Base-by-base conservation (phyloP, 1,140 invertebrate species). In the Lanistes nyassanus region DNA sequence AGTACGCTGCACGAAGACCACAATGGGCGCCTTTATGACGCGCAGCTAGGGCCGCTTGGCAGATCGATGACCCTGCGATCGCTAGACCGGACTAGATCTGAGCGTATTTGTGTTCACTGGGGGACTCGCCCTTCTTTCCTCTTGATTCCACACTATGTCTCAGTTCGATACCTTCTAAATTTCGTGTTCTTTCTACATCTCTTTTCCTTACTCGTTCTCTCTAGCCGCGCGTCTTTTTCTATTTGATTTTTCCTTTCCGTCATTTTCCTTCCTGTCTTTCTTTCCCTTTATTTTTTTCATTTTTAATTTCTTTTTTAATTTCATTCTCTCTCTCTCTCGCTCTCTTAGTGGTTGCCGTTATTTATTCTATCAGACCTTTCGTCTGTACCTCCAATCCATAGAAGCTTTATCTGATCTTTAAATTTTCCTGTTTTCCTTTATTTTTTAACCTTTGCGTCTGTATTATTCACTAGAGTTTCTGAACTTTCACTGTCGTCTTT, bases 281-380 rank as follows among this genome's bases (percentile, higher is more conserved):
- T 67, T 5, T 65, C 7, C 34, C 62, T 65, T 5, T 65, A n/a
- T 65, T 21, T 65, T 21, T 65, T 0, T 65, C 62, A 36, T 1
- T 62, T 31, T 62, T 9, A 29, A n/a, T 60, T 31, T 62, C 11
- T 62, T 31, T 62, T 1, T 62, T 1, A 29, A n/a, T 62, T 31
- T 62, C 58, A 29, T 31, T 62, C 58, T 65, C 62, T 65, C n/a
- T 29, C 62, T 65, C 31, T 65, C 31, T 65, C 62, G 34, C 26
- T 65, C 62, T 13, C 9, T 62, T n/a, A n/a, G 9, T 7, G 7
- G n/a, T 62, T 9, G n/a, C n/a, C n/a, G n/a, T n/a, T n/a, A n/a
- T n/a, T n/a, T n/a, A n/a, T 60, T 60, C 7, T 7, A 23, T 9
- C 23, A 9, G 56, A 60, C 7, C 31, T 60, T 60, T 7, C 56